A percentile compares a stretch with the other conserved stretches of the same genome.
These are phyloP conservation scores for Aphelinus certus DNA, from an alignment of 1,140 invertebrate species.

Conservation along the genomic window DNA sequence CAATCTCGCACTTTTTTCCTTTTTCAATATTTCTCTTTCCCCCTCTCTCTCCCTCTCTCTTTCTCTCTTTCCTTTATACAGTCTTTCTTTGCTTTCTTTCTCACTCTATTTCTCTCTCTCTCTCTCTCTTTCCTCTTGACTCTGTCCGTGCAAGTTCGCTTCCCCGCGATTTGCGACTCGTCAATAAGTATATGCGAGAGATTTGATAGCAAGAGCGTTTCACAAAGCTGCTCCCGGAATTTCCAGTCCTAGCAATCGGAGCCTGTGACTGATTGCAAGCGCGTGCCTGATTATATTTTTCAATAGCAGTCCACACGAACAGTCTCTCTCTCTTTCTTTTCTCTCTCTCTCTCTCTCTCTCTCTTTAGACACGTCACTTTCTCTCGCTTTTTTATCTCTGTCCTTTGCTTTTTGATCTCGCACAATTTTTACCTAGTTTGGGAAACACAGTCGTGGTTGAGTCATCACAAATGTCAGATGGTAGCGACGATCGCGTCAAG, in stretches of 20 bases:
- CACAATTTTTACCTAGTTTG: slow-evolving; percentile 67
- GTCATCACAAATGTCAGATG: slow-evolving; percentile 44
- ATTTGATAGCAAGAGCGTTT: neutral
- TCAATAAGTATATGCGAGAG: neutral
- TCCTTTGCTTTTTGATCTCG: slow-evolving; percentile 46
- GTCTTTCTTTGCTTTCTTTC: slow-evolving; percentile 19
- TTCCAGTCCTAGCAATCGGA: too few relatives aligned
- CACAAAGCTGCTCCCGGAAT: too few relatives aligned
- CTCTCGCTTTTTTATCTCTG: slow-evolving; percentile 35
- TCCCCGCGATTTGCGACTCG: neutral
- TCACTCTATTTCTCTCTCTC: slow-evolving; percentile 27
- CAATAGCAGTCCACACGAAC: neutral
- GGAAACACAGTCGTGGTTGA: slow-evolving; percentile 67
- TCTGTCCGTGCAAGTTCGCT: slow-evolving; percentile 22
- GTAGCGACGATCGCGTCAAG: slow-evolving; percentile 26
- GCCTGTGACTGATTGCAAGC: slow-evolving; percentile 12
- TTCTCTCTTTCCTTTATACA: slow-evolving; percentile 34
- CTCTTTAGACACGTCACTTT: slow-evolving; percentile 6
- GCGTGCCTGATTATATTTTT: slow-evolving; percentile 22
- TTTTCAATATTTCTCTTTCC: slow-evolving; percentile 39
- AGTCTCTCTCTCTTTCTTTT: slow-evolving; percentile 26
- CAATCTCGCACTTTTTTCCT: slow-evolving; percentile 42
- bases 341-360: slow-evolving; percentile 22
- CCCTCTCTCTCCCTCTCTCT: slow-evolving; percentile 41
- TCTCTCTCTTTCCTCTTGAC: slow-evolving; percentile 42